A percentile compares a stretch with the other conserved stretches of the same genome.
Evolutionary conservation across 2,888 invertebrate species (phyloP).

Genomic region (Drosophila macrospina): DNA sequence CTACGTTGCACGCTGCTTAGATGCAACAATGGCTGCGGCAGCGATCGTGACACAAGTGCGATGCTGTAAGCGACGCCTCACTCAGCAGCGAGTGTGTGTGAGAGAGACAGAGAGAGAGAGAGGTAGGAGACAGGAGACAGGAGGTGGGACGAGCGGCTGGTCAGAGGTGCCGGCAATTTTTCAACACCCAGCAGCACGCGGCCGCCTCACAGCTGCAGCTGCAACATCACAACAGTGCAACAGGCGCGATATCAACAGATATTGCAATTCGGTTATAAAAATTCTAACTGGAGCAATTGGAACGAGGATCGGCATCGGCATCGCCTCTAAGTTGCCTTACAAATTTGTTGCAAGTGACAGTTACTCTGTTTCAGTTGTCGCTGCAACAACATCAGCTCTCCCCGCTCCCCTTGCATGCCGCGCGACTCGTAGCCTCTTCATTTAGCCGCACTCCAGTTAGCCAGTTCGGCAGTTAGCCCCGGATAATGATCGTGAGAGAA

Average conservation of each 20-base stretch:
- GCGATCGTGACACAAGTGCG: constrained; percentile 77
- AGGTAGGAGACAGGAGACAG: constrained; percentile 20
- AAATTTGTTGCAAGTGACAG: constrained; percentile 75
- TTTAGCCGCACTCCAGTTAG: constrained; percentile 52
- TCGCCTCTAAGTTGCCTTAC: constrained; percentile 37
- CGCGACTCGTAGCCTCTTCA: constrained; percentile 44
- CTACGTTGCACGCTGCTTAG: constrained; percentile 57
- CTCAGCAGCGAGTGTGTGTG: constrained; percentile 7
- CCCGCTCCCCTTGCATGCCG: not conserved
- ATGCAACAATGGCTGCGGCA: constrained; percentile 69
- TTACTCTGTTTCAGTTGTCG: constrained; percentile 57
- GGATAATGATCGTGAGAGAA: constrained; percentile 78
- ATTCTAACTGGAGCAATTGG: constrained; percentile 76
- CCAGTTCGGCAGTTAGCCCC: too few species aligned
- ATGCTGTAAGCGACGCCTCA: constrained; percentile 43
- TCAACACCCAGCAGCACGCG: constrained; percentile 76
- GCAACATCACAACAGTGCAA: constrained; percentile 1
- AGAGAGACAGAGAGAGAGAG: not conserved
- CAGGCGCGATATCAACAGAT: constrained; percentile 48
- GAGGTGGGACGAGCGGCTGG: constrained; percentile 19
- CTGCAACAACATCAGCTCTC: constrained; percentile 8
- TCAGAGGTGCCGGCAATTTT: constrained; percentile 77
- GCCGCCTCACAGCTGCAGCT: constrained; percentile 33
- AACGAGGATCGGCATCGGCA: constrained; percentile 16
- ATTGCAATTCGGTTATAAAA: constrained; percentile 69